phyloP scores from a whole-genome alignment of 2,113 vertebrate species.

The Stegastes partitus region DNA sequence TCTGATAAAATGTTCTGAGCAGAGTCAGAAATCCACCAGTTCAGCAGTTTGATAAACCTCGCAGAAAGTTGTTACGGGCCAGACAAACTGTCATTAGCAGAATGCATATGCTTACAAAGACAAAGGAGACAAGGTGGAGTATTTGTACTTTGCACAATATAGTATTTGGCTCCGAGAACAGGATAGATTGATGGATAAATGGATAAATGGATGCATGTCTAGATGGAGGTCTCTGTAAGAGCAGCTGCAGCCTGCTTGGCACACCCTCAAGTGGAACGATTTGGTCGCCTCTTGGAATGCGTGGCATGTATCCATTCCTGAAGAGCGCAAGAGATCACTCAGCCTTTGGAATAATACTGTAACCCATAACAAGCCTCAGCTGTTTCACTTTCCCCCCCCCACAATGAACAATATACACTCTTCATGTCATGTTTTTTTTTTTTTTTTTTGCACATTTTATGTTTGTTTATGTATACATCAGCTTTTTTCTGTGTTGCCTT shows the following conservation, averaged over 20 bases:
- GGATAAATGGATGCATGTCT: constrained; percentile 1
- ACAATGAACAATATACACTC: not conserved
- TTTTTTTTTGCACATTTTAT: not conserved
- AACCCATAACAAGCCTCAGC: constrained; percentile 41
- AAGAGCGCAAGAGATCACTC: constrained; percentile 58
- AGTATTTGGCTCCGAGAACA: not conserved
- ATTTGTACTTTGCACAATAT: constrained; percentile 3
- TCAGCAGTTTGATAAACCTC: too few species aligned
- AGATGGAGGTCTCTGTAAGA: not conserved
- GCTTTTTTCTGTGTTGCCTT: not conserved
- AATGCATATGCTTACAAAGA: not conserved
- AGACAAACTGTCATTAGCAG: too few species aligned
- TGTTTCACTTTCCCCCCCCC: constrained; percentile 21
- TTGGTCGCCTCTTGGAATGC: constrained; percentile 66
- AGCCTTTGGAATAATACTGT: constrained; percentile 41
- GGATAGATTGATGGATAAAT: not conserved
- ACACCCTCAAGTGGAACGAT: constrained; percentile 34
- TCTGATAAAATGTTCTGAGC: too few species aligned
- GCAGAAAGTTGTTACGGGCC: too few species aligned
- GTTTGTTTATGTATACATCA: not conserved
- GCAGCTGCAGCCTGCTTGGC: constrained; percentile 54
- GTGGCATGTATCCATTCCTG: constrained; percentile 73
- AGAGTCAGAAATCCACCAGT: too few species aligned
- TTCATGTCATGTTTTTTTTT: not conserved
- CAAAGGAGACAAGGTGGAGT: not conserved